Conservation (phyloP, 2,113 vertebrate species). For the Recurvirostra avosetta region DNA sequence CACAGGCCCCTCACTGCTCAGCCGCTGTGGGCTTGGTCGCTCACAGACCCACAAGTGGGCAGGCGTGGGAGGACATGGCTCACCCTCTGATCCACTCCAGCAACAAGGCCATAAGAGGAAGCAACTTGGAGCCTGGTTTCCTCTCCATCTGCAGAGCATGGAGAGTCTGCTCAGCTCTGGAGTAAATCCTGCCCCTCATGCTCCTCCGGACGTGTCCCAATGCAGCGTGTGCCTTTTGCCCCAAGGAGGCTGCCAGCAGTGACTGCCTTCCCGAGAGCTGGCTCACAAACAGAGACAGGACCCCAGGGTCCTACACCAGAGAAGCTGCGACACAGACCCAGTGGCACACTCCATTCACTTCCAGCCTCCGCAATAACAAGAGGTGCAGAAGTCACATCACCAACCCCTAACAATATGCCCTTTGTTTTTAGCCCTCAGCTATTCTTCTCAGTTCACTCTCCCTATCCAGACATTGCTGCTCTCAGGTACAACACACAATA, state of each 20-base stretch:
- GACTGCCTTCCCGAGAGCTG: neutral
- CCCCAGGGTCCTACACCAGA: neutral
- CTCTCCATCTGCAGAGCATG: neutral
- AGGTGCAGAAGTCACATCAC: neutral
- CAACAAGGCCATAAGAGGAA: constrained; percentile 17
- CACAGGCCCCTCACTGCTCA: neutral
- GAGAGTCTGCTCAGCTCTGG: neutral
- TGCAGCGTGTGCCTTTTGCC: rapidly evolving
- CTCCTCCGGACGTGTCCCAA: neutral
- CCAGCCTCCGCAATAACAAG: neutral
- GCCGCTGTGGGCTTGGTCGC: neutral
- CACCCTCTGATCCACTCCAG: neutral
- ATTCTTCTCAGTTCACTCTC: neutral
- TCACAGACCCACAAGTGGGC: neutral
- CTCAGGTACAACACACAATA: rapidly evolving
- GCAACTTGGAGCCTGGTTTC: neutral
- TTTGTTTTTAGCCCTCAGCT: neutral
- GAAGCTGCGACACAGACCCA: neutral
- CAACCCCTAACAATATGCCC: too few species aligned
- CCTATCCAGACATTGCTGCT: neutral
- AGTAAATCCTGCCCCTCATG: neutral
- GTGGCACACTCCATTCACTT: neutral
- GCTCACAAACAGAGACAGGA: neutral
- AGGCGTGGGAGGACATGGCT: neutral
- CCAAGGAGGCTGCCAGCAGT: neutral